These are phyloP conservation scores for Oryzias dopingdopingensis DNA, from an alignment of 2,797 vertebrate species.

Conservation along the genomic window DNA sequence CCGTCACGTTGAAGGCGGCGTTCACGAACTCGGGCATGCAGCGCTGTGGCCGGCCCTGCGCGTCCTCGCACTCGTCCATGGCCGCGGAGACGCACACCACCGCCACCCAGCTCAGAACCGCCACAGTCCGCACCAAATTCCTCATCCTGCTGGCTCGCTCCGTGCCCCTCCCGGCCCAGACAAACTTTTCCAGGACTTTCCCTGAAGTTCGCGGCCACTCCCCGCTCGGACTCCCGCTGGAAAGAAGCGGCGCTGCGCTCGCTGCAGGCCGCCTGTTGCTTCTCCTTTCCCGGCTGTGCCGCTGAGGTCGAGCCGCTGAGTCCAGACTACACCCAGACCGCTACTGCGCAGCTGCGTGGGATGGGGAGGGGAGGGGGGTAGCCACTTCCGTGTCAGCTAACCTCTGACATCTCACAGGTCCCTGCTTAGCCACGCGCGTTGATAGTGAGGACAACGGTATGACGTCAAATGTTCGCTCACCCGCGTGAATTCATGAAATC, in stretches of 20 bases:
- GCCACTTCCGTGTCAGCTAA: conserved; percentile 34
- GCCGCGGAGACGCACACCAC: conserved; percentile 66
- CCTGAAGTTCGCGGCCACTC: conserved; percentile 10
- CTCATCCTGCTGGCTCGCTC: conserved; percentile 40
- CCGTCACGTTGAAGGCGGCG: conserved; percentile 95
- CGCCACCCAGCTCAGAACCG: conserved; percentile 49
- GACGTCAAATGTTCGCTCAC: too few relatives aligned
- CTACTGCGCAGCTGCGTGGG: conserved; percentile 66
- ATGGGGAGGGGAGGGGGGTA: conserved; percentile 1
- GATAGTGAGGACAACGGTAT: too few relatives aligned
- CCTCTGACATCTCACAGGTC: not conserved
- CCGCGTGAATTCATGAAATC: too few relatives aligned
- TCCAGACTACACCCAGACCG: conserved; percentile 72
- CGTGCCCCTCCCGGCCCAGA: conserved; percentile 1
- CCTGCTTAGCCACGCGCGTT: too few relatives aligned
- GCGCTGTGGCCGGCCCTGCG: conserved; percentile 80
- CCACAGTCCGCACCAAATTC: conserved; percentile 38
- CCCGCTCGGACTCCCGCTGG: conserved; percentile 34
- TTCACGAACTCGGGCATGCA: conserved; percentile 99
- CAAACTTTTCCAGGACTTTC: conserved; percentile 21
- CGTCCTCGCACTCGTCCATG: conserved; percentile 91
- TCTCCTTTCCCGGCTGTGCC: conserved; percentile 16
- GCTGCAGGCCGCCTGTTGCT: conserved; percentile 21
- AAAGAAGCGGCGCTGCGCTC: conserved; percentile 4
- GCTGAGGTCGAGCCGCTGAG: not conserved